These are phyloP conservation scores for Pelusios castaneus DNA, from an alignment of 2,113 vertebrate genomes.

Conservation along the genomic window DNA sequence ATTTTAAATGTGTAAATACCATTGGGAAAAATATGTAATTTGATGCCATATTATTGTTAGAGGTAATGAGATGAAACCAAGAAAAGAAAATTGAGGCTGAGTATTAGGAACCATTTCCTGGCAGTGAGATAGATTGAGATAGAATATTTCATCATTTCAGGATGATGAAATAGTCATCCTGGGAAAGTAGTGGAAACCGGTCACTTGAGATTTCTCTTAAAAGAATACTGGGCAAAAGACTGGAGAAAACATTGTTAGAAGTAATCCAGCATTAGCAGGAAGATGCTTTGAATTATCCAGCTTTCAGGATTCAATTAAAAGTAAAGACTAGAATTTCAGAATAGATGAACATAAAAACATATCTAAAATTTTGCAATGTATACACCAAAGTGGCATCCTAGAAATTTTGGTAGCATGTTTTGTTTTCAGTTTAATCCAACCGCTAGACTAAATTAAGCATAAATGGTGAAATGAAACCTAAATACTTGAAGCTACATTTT, in stretches of 20 bases:
- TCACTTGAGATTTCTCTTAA: not conserved
- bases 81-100: not conserved
- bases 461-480: not conserved
- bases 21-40: not conserved
- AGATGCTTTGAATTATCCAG: not conserved
- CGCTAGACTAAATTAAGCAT: not conserved
- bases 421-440: not conserved
- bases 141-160: too few relatives aligned
- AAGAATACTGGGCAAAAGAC: not conserved
- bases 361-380: not conserved
- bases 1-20: not conserved
- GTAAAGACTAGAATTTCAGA: not conserved
- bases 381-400: rapidly evolving
- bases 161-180: not conserved
- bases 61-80: not conserved
- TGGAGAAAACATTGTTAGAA: not conserved
- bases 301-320: not conserved
- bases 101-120: not conserved
- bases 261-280: not conserved
- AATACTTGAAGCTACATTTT: not conserved
- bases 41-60: not conserved
- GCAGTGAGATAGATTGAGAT: not conserved
- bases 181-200: not conserved
- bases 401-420: not conserved
- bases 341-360: not conserved